phyloP scores from a whole-genome alignment of 92 coral and sea anemone species.

The Virgularia gustaviana region DNA sequence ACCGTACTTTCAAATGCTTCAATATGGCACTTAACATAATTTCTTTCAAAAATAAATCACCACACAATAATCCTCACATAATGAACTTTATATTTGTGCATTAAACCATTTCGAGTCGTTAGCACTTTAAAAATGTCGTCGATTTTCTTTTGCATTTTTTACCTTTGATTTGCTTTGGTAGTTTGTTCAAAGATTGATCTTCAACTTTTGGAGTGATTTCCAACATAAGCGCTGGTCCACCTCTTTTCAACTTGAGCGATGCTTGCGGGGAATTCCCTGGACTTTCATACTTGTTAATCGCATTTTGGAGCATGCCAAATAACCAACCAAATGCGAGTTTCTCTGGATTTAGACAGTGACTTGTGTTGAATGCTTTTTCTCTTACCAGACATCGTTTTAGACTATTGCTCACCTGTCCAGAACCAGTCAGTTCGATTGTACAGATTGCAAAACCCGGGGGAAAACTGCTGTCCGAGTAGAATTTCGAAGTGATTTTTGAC shows the following conservation, averaged over 20 bases:
- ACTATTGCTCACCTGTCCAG: neutral
- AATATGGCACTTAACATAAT: too few species aligned
- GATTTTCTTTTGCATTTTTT: too few species aligned
- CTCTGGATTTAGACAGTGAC: conserved; percentile 1
- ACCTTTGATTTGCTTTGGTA: too few species aligned
- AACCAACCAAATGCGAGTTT: conserved; percentile 10
- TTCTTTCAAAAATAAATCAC: too few species aligned
- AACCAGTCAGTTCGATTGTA: neutral
- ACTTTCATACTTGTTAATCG: neutral
- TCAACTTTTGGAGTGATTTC: neutral
- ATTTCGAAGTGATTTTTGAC: conserved; percentile 8
- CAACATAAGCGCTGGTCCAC: conserved; percentile 10
- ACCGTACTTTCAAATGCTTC: too few species aligned
- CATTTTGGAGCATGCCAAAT: neutral
- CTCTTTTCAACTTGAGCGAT: neutral
- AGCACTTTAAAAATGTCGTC: too few species aligned
- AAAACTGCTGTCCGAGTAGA: conserved; percentile 18
- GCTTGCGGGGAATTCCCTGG: neutral
- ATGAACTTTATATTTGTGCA: too few species aligned
- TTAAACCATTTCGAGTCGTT: too few species aligned
- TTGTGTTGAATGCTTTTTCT: neutral
- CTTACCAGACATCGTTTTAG: neutral
- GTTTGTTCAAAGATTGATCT: too few species aligned
- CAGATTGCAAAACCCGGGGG: conserved; percentile 32
- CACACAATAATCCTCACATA: too few species aligned